These are phyloP conservation scores for Steatornis caripensis DNA, from an alignment of 2,113 vertebrate species.

Conservation along the genomic window DNA sequence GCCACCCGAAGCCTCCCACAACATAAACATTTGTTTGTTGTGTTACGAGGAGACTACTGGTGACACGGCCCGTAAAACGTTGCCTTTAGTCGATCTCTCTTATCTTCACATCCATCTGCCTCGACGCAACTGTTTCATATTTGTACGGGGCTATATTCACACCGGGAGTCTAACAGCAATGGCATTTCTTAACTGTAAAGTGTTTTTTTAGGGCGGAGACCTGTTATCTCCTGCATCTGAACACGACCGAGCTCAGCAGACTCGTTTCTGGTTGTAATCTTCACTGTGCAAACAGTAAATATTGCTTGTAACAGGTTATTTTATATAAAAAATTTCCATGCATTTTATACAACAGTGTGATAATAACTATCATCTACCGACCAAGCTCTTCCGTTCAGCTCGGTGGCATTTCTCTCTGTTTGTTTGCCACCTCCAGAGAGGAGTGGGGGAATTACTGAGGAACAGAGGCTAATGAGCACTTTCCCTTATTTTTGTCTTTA, in stretches of 20 bases:
- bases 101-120: neutral
- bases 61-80: neutral
- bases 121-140: rapidly evolving
- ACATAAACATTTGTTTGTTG: neutral
- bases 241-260: neutral
- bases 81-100: neutral
- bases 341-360: neutral
- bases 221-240: neutral
- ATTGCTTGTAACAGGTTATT: neutral
- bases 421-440: neutral
- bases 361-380: neutral
- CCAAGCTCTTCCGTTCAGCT: neutral
- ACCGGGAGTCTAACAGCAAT: neutral
- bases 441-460: neutral
- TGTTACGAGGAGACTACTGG: rapidly evolving
- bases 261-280: neutral
- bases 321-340: neutral
- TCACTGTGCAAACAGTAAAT: neutral
- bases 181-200: neutral
- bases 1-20: neutral
- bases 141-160: neutral
- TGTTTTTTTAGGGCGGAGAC: neutral
- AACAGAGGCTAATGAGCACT: neutral
- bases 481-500: neutral
- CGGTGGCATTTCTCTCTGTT: neutral